phyloP scores from a whole-genome alignment of 2,797 vertebrate genomes.

The Tokudaia tokunoshimensis region DNA sequence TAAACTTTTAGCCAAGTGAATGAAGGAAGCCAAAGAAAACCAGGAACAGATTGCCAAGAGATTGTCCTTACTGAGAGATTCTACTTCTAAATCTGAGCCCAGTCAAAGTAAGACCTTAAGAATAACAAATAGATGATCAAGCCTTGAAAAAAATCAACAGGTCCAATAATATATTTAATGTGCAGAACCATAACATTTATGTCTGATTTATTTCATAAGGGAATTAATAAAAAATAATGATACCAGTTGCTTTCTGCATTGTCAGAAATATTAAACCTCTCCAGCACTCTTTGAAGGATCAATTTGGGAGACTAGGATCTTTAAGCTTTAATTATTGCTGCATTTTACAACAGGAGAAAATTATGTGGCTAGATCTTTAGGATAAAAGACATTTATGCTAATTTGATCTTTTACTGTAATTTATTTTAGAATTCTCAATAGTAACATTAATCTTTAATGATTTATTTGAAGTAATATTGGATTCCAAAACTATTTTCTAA shows the following conservation, averaged over 20 bases:
- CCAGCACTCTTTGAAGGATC: conserved; percentile 56
- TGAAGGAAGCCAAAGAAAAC: not conserved
- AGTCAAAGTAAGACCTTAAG: not conserved
- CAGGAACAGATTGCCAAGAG: not conserved
- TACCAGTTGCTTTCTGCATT: conserved; percentile 54
- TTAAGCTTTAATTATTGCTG: conserved; percentile 72
- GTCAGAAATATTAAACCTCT: conserved; percentile 58
- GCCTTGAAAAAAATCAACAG: not conserved
- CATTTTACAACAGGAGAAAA: conserved; percentile 70
- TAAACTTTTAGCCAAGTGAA: not conserved
- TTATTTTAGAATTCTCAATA: conserved; percentile 76
- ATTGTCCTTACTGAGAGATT: not conserved
- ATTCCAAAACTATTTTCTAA: conserved; percentile 68
- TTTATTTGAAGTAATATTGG: conserved; percentile 80
- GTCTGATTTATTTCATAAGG: conserved; percentile 62
- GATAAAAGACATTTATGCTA: conserved; percentile 70
- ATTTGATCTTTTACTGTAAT: conserved; percentile 72
- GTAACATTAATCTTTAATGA: conserved; percentile 80
- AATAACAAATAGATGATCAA: not conserved
- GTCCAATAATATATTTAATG: conserved; percentile 24
- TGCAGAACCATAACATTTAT: not conserved
- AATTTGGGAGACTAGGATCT: conserved; percentile 64
- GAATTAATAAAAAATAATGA: conserved; percentile 63
- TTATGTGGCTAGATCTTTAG: conserved; percentile 55
- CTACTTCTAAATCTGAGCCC: not conserved